Evolutionary conservation across 1,140 invertebrate genomes (phyloP), one percentile per base, ranked within the genome.

Genomic region (Procambarus clarkii): DNA sequence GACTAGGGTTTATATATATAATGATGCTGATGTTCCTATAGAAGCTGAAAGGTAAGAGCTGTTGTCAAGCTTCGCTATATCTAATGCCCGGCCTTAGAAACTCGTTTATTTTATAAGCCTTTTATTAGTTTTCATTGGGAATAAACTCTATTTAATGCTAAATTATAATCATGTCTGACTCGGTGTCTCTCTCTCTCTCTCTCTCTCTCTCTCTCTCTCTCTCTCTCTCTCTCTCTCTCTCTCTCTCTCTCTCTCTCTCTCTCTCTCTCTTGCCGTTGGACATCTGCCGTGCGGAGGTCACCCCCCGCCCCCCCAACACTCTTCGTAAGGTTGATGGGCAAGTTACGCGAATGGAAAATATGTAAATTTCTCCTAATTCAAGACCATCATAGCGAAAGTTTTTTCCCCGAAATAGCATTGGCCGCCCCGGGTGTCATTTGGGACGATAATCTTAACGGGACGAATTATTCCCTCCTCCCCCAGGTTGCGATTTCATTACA

Each of bases 181-280:
- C n/a, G 60, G 18, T n/a, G 0, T 3, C 2, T 69, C 7, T 69
- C 60, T 69, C 60, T 69, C 60, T 69, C 60, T 84, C 82, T 69
- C 60, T 69, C 82, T 69, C 82, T 69, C 82, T 69, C 82, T 84
- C 82, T 69, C 82, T 71, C 82, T 60, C 81, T 83, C 81, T 83
- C 81, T 60, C 81, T 83, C 81, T 60, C 81, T 60, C 81, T 83
- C 81, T 60, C 81, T 83, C 81, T 83, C 81, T 60, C 81, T 83
- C 81, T 84, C 60, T 69, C 60, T 71, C 82, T 71, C 82, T 45
- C 24, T 44, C 60, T 44, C 60, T 11, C 34, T 45, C 60, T 71
- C 60, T 50, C 78, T 50, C 13, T n/a, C 78, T n/a, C 4, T 8
- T 18, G 78, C 13, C 50, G 7, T 54, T 8, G 13, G 50, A 54